Evolutionary conservation across 2,113 vertebrate species (phyloP), one percentile per base, ranked within the genome.

Genomic region (Paratilapia polleni): DNA sequence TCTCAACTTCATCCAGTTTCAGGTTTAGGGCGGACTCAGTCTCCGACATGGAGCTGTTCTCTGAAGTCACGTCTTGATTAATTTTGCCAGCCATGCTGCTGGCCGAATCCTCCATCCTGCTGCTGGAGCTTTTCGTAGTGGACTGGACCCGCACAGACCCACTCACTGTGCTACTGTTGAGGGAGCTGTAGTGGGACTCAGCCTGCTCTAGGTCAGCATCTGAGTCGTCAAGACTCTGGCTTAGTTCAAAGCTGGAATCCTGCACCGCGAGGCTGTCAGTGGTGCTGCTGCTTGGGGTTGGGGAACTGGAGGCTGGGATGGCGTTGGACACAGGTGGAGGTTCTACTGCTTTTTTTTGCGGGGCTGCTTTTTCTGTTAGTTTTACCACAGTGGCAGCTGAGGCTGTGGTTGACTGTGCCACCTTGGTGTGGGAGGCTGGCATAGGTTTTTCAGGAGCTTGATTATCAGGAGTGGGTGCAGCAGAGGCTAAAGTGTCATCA

Each of bases 1-100:
- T 97, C 57, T 98, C 97, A 56, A 86, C 94, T 80, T 97, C 97
- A 68, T 98, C 97, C 31, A 91, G 88, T 87, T 96, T 97, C 59
- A 94, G 90, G 63, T 94, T 96, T 19, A 96, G 94, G 12, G 96
- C 92, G 5, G 93, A 90, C 70, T 94, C 94, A 2, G 77, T 89
- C 36, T 93, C 94, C 2, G 89, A 87, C 57, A 58, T 84, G 57
- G 93, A 92, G 66, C 81, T 91, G 75, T 68, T 74, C 52, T 61
- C 80, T 20, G 88, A 85, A 4, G 66, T 78, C 89, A 89, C 41
- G 26, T 81, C 82, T 34, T 61, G 95, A 94, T 66, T 12, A 20
- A 52, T 70, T 63, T 76, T 73, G 47, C 26, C 43, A 24, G 63
- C 38, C 0, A 2, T 6, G 31, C 52, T 82, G 64, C 47, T 73